Evolutionary conservation across 2,113 vertebrate genomes (phyloP).

Genomic region (Ovis canadensis): DNA sequence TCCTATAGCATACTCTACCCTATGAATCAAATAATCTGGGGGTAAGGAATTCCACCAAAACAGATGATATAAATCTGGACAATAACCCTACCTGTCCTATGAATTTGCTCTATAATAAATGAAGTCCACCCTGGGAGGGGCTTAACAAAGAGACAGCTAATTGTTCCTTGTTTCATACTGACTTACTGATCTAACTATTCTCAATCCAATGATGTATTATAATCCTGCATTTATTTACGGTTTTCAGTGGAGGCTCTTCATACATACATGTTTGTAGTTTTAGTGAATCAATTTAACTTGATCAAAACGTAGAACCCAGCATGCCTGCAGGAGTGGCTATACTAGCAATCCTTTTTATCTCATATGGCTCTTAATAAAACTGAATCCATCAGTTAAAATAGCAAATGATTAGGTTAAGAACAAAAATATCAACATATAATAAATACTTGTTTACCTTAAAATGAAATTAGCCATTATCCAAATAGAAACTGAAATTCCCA

Average conservation of each 20-base stretch:
- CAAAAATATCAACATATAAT: neutral
- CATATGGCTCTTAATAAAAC: neutral
- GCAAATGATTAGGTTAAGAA: neutral
- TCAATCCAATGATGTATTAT: neutral
- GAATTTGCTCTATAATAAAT: neutral
- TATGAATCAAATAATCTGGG: neutral
- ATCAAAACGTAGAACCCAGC: neutral
- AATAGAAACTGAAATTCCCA: neutral
- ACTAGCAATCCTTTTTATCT: neutral
- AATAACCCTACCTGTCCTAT: neutral
- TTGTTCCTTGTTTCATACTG: neutral
- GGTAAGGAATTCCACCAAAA: neutral
- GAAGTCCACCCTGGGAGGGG: neutral
- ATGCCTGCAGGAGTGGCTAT: neutral
- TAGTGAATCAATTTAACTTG: constrained; percentile 28
- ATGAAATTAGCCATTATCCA: neutral
- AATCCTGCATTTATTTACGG: neutral
- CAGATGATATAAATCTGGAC: neutral
- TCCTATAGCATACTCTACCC: neutral
- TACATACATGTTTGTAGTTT: neutral
- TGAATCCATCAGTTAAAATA: neutral
- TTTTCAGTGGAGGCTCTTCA: neutral
- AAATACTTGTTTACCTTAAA: neutral
- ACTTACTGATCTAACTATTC: neutral
- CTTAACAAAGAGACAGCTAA: neutral